Evolutionary conservation across 2,888 invertebrate species (phyloP), one percentile per base, ranked within the genome.

Genomic region (Sminthurinus aureus): DNA sequence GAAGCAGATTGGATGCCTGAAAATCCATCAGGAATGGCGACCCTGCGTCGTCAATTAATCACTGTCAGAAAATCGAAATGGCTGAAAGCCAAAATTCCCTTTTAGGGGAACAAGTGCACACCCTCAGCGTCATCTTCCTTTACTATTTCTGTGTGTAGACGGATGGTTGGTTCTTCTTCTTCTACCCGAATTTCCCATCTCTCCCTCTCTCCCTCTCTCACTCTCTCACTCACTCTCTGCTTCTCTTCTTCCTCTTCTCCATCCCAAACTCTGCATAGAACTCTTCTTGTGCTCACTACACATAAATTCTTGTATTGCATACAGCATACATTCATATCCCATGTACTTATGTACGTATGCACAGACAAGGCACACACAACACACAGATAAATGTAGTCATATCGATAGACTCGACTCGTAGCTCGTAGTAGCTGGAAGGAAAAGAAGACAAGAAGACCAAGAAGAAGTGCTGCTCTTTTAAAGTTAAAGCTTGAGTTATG

Each of bases 31-130:
- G 86, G 88, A 88, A 88, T 88, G 88, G 88, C 87, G 88, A 88
- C 87, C 87, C 88, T 87, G 85, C 86, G 87, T 87, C 85, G 85
- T 85, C 88, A 88, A 88, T 88, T 88, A 88, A 88, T 88, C 88
- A 88, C 85, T 88, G 88, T 88, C 88, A 88, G 87, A 87, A 85
- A 87, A 87, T 88, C 88, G 88, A 88, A 88, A 88, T 88, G 88
- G 88, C 88, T 88, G 87, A 87, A 86, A 88, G 88, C 88, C 88
- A 88, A 88, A 87, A 87, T 86, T 87, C 87, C 88, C 88, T 88
- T 88, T 86, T 87, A 86, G 87, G 87, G 87, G 88, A 83, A 79
- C 83, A 83, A 83, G 83, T 83, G 78, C 71, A 83, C 83, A 83
- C 83, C 83, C 83, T 73, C 81, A 74, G 81, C 75, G 81, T 81